Evolutionary conservation across 2,113 vertebrate genomes (phyloP), one percentile per base, ranked within the genome.

Genomic region (Gasterosteus nipponicus): DNA sequence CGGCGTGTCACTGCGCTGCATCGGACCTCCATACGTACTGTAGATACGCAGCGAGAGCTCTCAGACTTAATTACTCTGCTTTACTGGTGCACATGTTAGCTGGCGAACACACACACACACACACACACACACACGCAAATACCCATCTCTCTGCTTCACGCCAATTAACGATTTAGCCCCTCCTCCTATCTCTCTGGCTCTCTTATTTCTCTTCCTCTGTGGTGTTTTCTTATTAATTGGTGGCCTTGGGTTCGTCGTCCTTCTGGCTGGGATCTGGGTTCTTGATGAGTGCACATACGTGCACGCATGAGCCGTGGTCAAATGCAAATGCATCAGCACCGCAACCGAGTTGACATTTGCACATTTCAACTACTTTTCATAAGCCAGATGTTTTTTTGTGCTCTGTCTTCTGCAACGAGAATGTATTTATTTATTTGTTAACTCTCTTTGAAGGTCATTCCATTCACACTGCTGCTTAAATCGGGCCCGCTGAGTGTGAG

Each of bases 121-220:
- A 47, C 47, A 49, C 47, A 49, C 46, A 47, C 46, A 47, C 46
- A 54, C 63, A 60, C 56, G 42, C 65, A 69, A 76, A 62, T 51
- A 66, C 44, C 14, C 44, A 46, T 22, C 63, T 75, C 64, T 65
- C 53, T 65, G 58, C 86, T 80, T 89, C 82, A 84, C 65, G 75
- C 90, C 87, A 90, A 91, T 90, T 90, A 89, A 67, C 60, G 82
- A 78, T 80, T 85, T 80, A 80, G 58, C 59, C 63, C 46, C 18
- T 59, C 29, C 84, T 73, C 75, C 87, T 80, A 14, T 81, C 79
- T 18, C 41, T 33, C 59, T 2, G 19, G 61, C 68, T 83, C 57
- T 69, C 47, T 51, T 54, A 77, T 39, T 85, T 79, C 41, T 47
- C 26, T 31, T 11, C 58, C 77, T 53, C 35, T 77, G 82, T 38